phyloP scores from a whole-genome alignment of 2,797 vertebrate species.

The Orestias chungarensis region DNA sequence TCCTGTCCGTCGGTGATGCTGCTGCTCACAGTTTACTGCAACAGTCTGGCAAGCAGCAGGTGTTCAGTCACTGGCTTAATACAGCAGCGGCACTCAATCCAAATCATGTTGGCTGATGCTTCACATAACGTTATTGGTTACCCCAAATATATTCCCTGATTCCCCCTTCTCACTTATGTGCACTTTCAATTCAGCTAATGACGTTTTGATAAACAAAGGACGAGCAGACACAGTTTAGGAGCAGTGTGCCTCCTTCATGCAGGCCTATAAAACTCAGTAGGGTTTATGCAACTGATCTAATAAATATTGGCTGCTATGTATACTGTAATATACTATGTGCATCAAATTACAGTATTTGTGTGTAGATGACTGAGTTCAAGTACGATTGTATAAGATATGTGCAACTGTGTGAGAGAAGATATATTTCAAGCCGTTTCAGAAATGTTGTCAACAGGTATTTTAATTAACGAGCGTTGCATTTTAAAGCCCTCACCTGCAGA shows the following conservation, averaged over 20 bases:
- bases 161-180: conserved; percentile 46
- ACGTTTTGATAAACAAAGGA: conserved; percentile 50
- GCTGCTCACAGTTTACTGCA: conserved; percentile 72
- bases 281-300: conserved; percentile 25
- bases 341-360: conserved; percentile 26
- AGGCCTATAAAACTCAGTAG: conserved; percentile 28
- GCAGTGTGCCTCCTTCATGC: conserved; percentile 34
- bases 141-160: conserved; percentile 55
- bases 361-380: conserved; percentile 58
- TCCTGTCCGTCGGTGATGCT: conserved; percentile 40
- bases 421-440: neutral
- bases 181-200: conserved; percentile 44
- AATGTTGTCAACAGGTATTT: conserved; percentile 1
- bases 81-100: conserved; percentile 68
- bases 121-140: conserved; percentile 39
- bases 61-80: conserved; percentile 73
- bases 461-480: neutral
- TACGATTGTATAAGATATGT: neutral
- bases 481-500: neutral
- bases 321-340: neutral
- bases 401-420: neutral
- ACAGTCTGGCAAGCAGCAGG: conserved; percentile 80
- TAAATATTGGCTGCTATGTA: conserved; percentile 6
- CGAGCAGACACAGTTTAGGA: conserved; percentile 16
- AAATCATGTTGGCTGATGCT: conserved; percentile 65